Conservation (phyloP, 2,113 vertebrate genomes). For the Ranitomeya variabilis region DNA sequence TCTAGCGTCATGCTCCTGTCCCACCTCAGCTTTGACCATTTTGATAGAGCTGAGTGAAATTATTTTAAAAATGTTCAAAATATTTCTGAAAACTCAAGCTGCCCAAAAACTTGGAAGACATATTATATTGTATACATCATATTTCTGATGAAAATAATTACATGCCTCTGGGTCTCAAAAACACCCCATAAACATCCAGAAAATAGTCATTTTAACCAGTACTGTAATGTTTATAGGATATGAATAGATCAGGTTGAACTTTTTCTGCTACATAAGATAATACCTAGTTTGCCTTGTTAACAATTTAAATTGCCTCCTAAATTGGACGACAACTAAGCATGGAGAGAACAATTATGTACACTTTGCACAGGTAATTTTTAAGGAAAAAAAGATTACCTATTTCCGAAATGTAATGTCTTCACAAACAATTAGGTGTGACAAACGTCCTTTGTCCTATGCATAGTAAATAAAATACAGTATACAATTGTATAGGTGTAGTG, state of each 20-base stretch:
- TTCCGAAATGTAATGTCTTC: background rate
- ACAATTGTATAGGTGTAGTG: background rate
- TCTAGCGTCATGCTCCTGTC: too few species aligned
- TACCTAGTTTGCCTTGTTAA: background rate
- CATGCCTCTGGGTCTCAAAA: too few species aligned
- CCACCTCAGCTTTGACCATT: too few species aligned
- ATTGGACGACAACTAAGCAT: background rate
- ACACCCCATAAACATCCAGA: too few species aligned
- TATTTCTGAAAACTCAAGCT: too few species aligned
- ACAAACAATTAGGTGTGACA: background rate
- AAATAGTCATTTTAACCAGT: too few species aligned
- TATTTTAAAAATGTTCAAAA: too few species aligned
- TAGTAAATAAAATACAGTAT: conserved; percentile 6
- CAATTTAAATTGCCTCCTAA: background rate
- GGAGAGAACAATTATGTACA: background rate
- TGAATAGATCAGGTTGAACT: background rate
- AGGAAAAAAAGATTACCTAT: background rate
- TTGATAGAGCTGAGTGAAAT: too few species aligned
- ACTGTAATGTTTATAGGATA: too few species aligned
- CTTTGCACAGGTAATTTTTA: background rate
- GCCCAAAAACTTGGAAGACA: too few species aligned
- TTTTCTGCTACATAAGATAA: background rate
- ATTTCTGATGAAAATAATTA: too few species aligned
- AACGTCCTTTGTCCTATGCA: background rate
- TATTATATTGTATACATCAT: too few species aligned